Conservation (phyloP, 2,113 vertebrate species). For the Rhynchomys soricoides region DNA sequence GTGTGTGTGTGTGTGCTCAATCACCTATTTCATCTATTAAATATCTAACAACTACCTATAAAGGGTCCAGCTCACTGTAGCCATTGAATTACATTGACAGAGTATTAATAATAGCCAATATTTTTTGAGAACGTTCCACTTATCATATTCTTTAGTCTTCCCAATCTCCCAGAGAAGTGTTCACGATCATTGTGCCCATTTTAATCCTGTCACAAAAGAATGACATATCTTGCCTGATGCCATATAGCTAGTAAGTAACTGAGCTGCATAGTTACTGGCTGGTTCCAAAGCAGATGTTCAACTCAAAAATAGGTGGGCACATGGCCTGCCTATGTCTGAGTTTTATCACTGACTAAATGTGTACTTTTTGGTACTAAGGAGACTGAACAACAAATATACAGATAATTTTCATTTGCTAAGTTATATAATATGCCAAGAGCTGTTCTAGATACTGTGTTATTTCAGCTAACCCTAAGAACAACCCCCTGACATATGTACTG, state of each 20-base stretch:
- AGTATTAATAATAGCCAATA: constrained; percentile 46
- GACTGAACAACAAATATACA: background rate
- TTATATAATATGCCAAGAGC: background rate
- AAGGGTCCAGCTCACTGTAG: background rate
- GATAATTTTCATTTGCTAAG: constrained; percentile 43
- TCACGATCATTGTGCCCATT: background rate
- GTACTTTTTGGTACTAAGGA: background rate
- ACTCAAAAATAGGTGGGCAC: background rate
- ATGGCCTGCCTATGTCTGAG: background rate
- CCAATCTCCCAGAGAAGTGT: background rate
- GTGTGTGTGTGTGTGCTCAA: background rate
- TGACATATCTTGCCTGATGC: background rate
- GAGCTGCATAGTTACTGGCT: background rate
- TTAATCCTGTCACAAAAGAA: constrained; percentile 27
- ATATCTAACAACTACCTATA: background rate
- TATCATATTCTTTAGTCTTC: constrained; percentile 17
- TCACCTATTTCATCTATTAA: constrained; percentile 25
- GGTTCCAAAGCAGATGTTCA: constrained; percentile 40
- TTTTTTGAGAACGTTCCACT: background rate
- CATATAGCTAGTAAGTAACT: background rate
- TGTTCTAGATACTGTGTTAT: constrained; percentile 8
- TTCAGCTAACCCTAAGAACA: constrained; percentile 1
- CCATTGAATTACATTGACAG: background rate
- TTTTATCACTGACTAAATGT: constrained; percentile 46
- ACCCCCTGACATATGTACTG: background rate